Evolutionary conservation across 2,888 invertebrate species (phyloP), one percentile per base, ranked within the genome.

Genomic region (Scrobipalpa costella): DNA sequence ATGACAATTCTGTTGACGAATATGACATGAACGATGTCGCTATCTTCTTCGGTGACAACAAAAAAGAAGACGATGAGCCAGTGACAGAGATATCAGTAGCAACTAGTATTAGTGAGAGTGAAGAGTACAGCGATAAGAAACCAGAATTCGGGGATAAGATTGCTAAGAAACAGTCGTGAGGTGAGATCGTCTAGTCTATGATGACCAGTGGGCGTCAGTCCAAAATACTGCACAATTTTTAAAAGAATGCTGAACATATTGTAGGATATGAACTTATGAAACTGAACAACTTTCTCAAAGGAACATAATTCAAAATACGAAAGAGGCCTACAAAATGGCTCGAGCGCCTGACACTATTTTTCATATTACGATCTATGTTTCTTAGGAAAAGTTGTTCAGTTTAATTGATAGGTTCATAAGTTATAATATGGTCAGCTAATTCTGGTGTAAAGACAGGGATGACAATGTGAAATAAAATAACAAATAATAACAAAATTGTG

Each of bases 1-100:
- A 75, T 44, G 75, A 75, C 0, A 70, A 76, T 33, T 72, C 85
- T 0, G 80, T 92, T 0, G 81, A 86, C 13, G 86, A 93, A 7
- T 78, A 92, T 6, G 92, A 92, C 62, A 92, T 93, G 36, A 93
- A 93, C 61, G 93, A 93, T 61, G 93, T 94, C 0, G 94, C 94
- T 0, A 81, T 94, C 36, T 94, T 92, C 74, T 94, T 93, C 1
- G 75, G 73, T 17, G 65, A n/a, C n/a, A n/a, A 72, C 0, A 73
- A 71, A 57, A 66, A 71, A 55, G 69, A 70, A 63, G 71, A 69
- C 62, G 80, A 71, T 58, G 89, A 84, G 19, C 80, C 86, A 0
- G 88, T 91, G 0, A 92, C 92, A 0, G 92, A 92, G 72, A 88
- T 91, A 55, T 90, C 92, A 0, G 86, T 91, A 3, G 87, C 89